phyloP scores from a whole-genome alignment of 2,113 vertebrate genomes.

The Callionymus lyra region DNA sequence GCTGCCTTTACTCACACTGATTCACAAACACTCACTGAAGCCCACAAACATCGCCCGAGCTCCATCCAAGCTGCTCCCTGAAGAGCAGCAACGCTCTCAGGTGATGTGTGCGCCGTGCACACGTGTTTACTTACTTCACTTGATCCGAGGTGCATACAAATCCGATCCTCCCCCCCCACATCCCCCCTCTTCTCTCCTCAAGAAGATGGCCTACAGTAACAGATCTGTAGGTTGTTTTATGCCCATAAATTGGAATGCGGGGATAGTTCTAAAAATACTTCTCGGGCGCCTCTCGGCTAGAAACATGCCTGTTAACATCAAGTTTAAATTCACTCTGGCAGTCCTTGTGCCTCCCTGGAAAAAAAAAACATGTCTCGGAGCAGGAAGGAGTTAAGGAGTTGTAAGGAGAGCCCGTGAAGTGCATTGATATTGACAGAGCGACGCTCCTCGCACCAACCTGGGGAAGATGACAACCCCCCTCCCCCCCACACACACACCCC shows the following conservation, averaged over 20 bases:
- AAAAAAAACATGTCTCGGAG: slow-evolving; percentile 59
- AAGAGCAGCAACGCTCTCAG: slow-evolving; percentile 51
- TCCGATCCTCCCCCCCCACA: slow-evolving; percentile 57
- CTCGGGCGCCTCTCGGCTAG: slow-evolving; percentile 56
- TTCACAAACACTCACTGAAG: slow-evolving; percentile 62
- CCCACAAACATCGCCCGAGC: slow-evolving; percentile 57
- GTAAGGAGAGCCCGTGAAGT: slow-evolving; percentile 57
- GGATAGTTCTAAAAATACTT: slow-evolving; percentile 69
- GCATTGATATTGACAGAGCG: slow-evolving; percentile 63
- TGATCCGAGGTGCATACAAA: slow-evolving; percentile 55
- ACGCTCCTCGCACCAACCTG: slow-evolving; percentile 52
- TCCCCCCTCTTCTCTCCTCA: no score
- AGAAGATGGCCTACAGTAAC: slow-evolving; percentile 50
- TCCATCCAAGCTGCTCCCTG: slow-evolving; percentile 49
- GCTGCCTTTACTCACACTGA: slow-evolving; percentile 64
- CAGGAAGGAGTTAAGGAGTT: slow-evolving; percentile 55
- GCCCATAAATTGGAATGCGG: slow-evolving; percentile 67
- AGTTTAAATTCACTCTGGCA: slow-evolving; percentile 69
- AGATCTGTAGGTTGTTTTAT: slow-evolving; percentile 67
- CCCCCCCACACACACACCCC: not conserved
- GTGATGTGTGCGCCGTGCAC: slow-evolving; percentile 42
- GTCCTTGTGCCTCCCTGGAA: slow-evolving; percentile 61
- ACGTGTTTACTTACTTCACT: slow-evolving; percentile 34
- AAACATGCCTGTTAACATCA: slow-evolving; percentile 74
- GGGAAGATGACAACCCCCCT: slow-evolving; percentile 26